Percentiles rank a stretch among this genome's conserved stretches.
phyloP scores from a whole-genome alignment of 2,888 invertebrate genomes.

The Stenodema calcarata region DNA sequence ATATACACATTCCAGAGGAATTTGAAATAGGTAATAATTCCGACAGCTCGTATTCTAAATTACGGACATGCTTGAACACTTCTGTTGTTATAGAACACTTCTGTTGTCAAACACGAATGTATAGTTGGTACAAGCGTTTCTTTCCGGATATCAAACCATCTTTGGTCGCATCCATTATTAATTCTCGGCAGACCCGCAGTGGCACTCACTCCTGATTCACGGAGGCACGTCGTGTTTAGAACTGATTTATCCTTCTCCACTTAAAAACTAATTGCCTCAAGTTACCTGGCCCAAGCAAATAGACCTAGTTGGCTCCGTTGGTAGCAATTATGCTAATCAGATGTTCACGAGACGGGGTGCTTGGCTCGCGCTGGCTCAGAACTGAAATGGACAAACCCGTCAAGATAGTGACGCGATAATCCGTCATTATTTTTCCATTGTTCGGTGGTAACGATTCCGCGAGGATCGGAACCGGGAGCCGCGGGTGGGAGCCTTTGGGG shows the following conservation, averaged over 20 bases:
- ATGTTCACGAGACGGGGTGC: neutral
- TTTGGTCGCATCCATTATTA: neutral
- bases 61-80: too few relatives aligned
- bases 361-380: neutral
- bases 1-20: too few relatives aligned
- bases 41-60: too few relatives aligned
- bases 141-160: neutral
- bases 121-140: too few relatives aligned
- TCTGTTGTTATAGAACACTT: too few relatives aligned
- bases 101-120: too few relatives aligned
- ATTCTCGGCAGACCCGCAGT: neutral
- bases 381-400: conserved; percentile 14
- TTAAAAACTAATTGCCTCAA: conserved; percentile 7
- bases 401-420: conserved; percentile 33
- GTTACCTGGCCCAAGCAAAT: conserved; percentile 4
- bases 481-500: neutral
- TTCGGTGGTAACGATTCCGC: neutral
- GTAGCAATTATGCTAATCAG: conserved; percentile 33
- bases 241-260: neutral
- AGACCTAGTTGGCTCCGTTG: conserved; percentile 8
- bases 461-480: neutral
- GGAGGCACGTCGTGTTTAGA: neutral
- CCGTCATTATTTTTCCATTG: conserved; percentile 30
- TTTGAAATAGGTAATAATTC: too few relatives aligned
- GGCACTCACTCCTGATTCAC: neutral